Evolutionary conservation across 2,797 vertebrate genomes (phyloP).

Genomic region (Paguma larvata): DNA sequence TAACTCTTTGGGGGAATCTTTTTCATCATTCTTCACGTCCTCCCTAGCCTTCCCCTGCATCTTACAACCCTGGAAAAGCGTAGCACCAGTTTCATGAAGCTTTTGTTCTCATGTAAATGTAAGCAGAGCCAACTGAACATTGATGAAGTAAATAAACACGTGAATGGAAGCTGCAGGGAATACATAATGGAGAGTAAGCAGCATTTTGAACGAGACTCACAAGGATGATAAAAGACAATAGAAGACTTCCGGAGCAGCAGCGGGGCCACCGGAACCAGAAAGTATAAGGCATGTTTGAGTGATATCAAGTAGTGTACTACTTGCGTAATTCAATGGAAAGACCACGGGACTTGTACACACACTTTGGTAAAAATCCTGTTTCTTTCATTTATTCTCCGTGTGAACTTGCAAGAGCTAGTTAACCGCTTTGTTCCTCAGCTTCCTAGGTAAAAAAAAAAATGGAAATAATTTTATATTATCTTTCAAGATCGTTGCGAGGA

Average conservation of each 20-base stretch:
- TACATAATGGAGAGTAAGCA: not conserved
- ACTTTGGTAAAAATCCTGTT: not conserved
- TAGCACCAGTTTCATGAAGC: not conserved
- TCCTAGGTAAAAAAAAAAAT: not conserved
- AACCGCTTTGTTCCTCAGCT: not conserved
- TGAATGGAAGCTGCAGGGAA: not conserved
- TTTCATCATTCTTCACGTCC: not conserved
- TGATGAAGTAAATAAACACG: not conserved
- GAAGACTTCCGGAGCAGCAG: not conserved
- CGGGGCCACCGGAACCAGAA: not conserved
- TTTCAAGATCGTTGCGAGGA: not conserved
- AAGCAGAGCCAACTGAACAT: not conserved
- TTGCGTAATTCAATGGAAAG: not conserved
- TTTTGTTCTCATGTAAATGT: not conserved
- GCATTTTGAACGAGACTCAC: not conserved
- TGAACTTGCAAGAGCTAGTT: not conserved
- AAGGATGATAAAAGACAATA: not conserved
- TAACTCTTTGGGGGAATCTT: not conserved
- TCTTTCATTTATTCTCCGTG: not conserved
- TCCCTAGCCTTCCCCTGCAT: not conserved
- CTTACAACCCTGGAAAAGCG: not conserved
- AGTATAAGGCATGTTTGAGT: not conserved
- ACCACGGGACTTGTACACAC: not conserved
- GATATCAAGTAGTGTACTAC: not conserved
- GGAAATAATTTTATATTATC: not conserved